These are phyloP conservation scores for Ariopsis seemanni DNA, from an alignment of 2,113 vertebrate species.

Conservation along the genomic window DNA sequence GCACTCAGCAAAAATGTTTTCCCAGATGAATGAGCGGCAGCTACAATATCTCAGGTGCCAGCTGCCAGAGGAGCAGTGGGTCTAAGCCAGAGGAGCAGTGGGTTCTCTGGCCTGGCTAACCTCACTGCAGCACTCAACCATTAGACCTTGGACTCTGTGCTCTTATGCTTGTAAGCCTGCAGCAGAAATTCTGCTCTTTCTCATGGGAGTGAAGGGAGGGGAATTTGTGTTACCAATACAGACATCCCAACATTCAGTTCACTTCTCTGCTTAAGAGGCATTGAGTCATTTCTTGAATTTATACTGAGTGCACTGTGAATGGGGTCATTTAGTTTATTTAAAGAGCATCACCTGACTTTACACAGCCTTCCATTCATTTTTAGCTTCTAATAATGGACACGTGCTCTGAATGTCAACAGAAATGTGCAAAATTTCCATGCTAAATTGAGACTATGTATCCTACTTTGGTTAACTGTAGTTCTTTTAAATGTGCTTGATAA, in stretches of 20 bases:
- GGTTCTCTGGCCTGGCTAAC: not conserved
- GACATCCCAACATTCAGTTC: not conserved
- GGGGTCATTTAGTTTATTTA: not conserved
- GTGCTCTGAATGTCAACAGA: not conserved
- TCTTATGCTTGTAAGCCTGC: conserved; percentile 12
- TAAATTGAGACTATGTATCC: not conserved
- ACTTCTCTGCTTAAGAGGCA: not conserved
- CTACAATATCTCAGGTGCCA: conserved; percentile 20
- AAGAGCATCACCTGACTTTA: not conserved
- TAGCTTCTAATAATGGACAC: not conserved
- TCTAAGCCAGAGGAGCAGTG: conserved; percentile 5
- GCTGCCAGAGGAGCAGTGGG: conserved; percentile 11
- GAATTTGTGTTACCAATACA: not conserved
- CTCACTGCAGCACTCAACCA: not conserved
- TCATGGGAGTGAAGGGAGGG: not conserved
- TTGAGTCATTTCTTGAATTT: not conserved
- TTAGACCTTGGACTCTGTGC: conserved; percentile 19
- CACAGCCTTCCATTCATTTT: not conserved
- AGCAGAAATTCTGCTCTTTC: conserved; percentile 7
- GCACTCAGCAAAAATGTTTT: conserved; percentile 56
- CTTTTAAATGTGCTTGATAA: not conserved
- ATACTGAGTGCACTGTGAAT: not conserved
- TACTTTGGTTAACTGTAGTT: not conserved
- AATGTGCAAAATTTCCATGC: not conserved
- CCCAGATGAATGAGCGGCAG: conserved; percentile 56